phyloP scores from a whole-genome alignment of 2,797 vertebrate species.

The Chaetodon trifasciatus region DNA sequence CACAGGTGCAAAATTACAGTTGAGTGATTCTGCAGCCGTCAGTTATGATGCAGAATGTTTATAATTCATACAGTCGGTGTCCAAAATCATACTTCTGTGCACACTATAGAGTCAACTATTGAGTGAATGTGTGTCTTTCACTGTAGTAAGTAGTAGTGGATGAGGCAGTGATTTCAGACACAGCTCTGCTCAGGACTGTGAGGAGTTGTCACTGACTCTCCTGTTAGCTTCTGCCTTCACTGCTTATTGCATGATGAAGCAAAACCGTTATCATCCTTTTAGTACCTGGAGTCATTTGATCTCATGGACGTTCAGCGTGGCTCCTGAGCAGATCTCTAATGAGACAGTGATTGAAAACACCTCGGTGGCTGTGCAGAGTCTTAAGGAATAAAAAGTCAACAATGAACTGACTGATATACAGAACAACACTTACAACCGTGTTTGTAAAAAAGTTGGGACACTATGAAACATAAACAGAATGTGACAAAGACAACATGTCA shows the following conservation, averaged over 20 bases:
- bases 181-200: neutral
- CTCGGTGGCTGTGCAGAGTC: neutral
- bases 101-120: neutral
- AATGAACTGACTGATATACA: neutral
- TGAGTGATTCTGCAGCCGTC: neutral
- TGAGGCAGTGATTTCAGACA: neutral
- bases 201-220: neutral
- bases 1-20: neutral
- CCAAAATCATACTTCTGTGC: neutral
- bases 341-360: neutral
- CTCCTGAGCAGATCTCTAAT: neutral
- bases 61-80: neutral
- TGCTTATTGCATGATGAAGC: neutral
- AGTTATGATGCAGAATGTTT: neutral
- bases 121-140: neutral
- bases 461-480: too few species aligned
- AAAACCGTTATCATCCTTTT: neutral
- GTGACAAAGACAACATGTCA: too few species aligned
- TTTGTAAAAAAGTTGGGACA: too few species aligned
- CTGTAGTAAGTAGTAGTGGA: neutral
- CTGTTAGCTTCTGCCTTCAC: neutral
- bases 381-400: neutral
- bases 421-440: neutral
- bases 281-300: neutral
- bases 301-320: neutral